Evolutionary conservation across 2,888 invertebrate genomes (phyloP), one percentile per base, ranked within the genome.

Genomic region (Rhagonycha fulva): DNA sequence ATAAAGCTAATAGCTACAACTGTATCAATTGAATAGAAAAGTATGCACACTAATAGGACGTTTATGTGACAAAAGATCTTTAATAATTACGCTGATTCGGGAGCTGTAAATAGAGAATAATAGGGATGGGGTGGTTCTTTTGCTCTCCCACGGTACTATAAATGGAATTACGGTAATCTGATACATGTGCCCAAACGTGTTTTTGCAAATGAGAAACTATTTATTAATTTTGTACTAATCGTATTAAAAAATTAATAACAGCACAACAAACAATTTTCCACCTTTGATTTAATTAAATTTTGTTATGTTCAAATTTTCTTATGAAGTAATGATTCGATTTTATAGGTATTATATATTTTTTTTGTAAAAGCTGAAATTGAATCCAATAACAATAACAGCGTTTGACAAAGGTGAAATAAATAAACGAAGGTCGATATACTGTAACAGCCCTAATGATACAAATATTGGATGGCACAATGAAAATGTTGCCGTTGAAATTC

Each of bases 181-280:
- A 86, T 87, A 86, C 87, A 82, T 84, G 83, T 82, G 85, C 81
- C 80, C 83, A 83, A 84, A 85, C 87, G 86, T 87, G 87, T 86
- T 86, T 85, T 85, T 83, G 86, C 86, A 86, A 87, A 87, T 86
- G 85, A 87, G 85, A 86, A 86, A 85, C 86, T 86, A 85, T 86
- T 87, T 87, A 86, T 84, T 85, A 85, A 85, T 82, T 83, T 19
- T 14, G 12, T 47, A 5, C 7, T n/a, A n/a, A 47, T 47, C 47
- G n/a, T 12, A n/a, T 47, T 47, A 47, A 47, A 47, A 47, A 47
- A 47, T 47, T 47, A 47, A 12, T 47, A 26, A 26, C 26, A 26
- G 26, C 19, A 19, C 19, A 26, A 26, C 26, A 7, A 7, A 26
- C 4, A 26, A 26, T 26, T 26, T 26, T 26, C 26, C 26, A 26